Base-by-base conservation (phyloP, 2,797 vertebrate genomes). In the Argentina silus region DNA sequence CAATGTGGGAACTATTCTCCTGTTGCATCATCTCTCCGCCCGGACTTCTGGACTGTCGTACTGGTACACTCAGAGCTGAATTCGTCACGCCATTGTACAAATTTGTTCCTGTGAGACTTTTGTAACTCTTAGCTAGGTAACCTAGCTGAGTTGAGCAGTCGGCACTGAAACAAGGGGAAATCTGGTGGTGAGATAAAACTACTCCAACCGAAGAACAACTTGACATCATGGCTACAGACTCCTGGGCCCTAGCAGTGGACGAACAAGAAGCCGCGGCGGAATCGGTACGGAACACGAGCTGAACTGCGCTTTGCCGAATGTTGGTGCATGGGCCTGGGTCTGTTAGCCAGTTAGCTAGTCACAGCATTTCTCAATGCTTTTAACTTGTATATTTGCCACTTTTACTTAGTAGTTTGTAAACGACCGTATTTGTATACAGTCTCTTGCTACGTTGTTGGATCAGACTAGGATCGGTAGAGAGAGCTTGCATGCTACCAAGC, bases 211-310 rank as follows among this genome's bases (percentile, higher is more conserved):
- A 74, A 76, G 9, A 67, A 69, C 71, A 63, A 8, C 48, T 75
- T 36, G 53, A 17, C 81, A 86, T 59, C 47, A 98, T 99, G 97
- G 94, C 97, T 70, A 95, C 97, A 56, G 96, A 98, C 83, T 98
- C 97, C 3, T 98, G 96, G 97, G 97, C 97, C 11, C 89, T 95
- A 84, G 97, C 97, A 9, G 97, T 99, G 82, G 97, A 98, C 68
- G 93, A 96, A 82, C 97, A 98, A 87, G 97, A 98, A 87, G 96
- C 96, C 1, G 96, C 96, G 21, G 96, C 96, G 0, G 95, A 96
- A 86, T 97, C 96, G 90, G 97, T 98, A 90, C 90, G 94, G 78
- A 73, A 74, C 73, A 27, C 66, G n/a, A 81, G 87, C 87, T 89
- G 86, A 77, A 36, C 27, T 61, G 69, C 75, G 17, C 19, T n/a